Evolutionary conservation across 2,113 vertebrate genomes (phyloP).

Genomic region (Lophius piscatorius): DNA sequence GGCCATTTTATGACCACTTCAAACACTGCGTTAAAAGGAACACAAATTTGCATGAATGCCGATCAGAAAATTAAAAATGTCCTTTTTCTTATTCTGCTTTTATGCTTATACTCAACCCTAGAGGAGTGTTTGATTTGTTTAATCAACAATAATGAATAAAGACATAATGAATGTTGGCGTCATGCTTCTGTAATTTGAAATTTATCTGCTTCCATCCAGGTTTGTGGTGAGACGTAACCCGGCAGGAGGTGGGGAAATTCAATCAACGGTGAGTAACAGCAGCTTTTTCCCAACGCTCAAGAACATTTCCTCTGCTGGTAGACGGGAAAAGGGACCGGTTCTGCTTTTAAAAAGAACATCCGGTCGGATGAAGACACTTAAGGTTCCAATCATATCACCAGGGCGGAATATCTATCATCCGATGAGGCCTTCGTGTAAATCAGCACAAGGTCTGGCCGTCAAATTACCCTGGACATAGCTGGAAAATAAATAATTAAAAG

Average conservation of each 20-base stretch:
- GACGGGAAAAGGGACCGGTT: background rate
- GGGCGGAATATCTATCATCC: constrained; percentile 38
- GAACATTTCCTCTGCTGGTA: too few species aligned
- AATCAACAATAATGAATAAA: too few species aligned
- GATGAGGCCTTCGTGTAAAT: constrained; percentile 45
- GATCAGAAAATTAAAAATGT: background rate
- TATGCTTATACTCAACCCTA: too few species aligned
- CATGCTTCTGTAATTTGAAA: constrained; percentile 7
- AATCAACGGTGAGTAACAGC: background rate
- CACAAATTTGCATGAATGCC: background rate
- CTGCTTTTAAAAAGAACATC: constrained; percentile 5
- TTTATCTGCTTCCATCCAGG: background rate
- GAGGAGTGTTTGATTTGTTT: too few species aligned
- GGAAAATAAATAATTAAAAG: constrained; percentile 63
- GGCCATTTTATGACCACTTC: constrained; percentile 4
- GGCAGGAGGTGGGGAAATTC: background rate
- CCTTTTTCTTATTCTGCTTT: background rate
- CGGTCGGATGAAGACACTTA: background rate
- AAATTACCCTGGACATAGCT: constrained; percentile 46
- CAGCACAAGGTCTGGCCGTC: constrained; percentile 39
- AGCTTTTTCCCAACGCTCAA: constrained; percentile 1
- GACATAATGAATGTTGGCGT: background rate
- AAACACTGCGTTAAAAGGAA: background rate
- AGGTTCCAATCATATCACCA: constrained; percentile 30
- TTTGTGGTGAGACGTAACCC: background rate